A percentile compares a stretch with the other conserved stretches of the same genome.
These are phyloP conservation scores for Epinotia brunnichana DNA, from an alignment of 2,888 invertebrate genomes.

Conservation along the genomic window DNA sequence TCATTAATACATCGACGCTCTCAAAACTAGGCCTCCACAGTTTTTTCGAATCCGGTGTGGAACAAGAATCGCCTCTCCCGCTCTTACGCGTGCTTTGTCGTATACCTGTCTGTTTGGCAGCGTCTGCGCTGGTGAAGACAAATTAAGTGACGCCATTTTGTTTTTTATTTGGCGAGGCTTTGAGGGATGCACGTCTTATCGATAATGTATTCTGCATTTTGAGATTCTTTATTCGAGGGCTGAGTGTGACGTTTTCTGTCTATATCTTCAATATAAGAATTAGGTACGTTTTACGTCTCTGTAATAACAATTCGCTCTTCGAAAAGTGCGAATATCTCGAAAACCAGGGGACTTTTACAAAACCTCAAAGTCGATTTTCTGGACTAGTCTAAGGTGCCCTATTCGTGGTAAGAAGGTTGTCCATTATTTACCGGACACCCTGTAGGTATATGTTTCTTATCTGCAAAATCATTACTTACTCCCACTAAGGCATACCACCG, in stretches of 20 bases:
- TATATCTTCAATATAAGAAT: too few species aligned
- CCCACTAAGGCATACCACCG: background rate
- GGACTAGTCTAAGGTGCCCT: too few species aligned
- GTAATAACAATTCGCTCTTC: too few species aligned
- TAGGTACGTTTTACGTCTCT: too few species aligned
- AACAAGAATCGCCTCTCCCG: constrained; percentile 51
- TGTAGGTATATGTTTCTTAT: background rate
- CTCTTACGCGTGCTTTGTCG: constrained; percentile 44
- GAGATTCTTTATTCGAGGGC: background rate
- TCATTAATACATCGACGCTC: constrained; percentile 31
- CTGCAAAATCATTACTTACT: background rate
- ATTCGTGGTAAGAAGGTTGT: too few species aligned
- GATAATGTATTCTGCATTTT: background rate
- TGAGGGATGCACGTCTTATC: constrained; percentile 22
- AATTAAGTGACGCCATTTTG: constrained; percentile 43
- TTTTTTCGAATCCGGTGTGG: constrained; percentile 69
- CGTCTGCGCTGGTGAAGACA: constrained; percentile 26
- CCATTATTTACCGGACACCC: too few species aligned
- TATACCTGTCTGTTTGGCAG: constrained; percentile 9
- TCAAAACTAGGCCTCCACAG: constrained; percentile 48
- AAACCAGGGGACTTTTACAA: too few species aligned
- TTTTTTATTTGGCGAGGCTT: constrained; percentile 31
- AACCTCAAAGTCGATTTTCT: too few species aligned
- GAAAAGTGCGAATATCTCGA: too few species aligned
- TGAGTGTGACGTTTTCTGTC: background rate